Evolutionary conservation across 2,888 invertebrate species (phyloP).

Genomic region (Teleogryllus oceanicus): DNA sequence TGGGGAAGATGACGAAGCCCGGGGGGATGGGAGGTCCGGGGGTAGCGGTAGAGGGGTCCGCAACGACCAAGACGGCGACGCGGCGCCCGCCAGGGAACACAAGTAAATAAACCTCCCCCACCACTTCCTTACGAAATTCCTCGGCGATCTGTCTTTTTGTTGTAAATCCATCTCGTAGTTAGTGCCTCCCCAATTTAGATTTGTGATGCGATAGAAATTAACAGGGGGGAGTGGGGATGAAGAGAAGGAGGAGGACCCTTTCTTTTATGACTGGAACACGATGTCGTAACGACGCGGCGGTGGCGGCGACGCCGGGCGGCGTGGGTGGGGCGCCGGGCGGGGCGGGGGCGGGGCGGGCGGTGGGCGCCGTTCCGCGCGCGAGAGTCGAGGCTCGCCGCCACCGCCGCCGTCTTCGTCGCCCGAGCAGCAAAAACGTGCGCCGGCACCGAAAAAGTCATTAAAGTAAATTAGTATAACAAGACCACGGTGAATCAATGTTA

Average conservation of each 20-base stretch:
- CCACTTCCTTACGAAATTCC: not conserved
- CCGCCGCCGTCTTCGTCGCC: too few relatives aligned
- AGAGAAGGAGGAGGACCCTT: not conserved
- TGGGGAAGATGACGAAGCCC: too few relatives aligned
- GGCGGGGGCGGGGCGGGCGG: not conserved
- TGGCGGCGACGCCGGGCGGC: not conserved
- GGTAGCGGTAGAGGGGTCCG: too few relatives aligned
- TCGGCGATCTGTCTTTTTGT: slow-evolving; percentile 1
- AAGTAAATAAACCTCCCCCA: not conserved
- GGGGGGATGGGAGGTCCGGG: too few relatives aligned
- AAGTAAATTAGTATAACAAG: slow-evolving; percentile 18
- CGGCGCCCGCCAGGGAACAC: not conserved
- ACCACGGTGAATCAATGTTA: slow-evolving; percentile 9
- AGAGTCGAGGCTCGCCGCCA: too few relatives aligned
- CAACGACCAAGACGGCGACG: too few relatives aligned
- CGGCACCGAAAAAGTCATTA: not conserved
- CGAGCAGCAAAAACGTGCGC: slow-evolving; percentile 5
- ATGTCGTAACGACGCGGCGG: not conserved
- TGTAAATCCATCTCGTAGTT: slow-evolving; percentile 18
- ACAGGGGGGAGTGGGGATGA: not conserved
- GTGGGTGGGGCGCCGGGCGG: not conserved
- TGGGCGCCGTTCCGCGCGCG: too few relatives aligned
- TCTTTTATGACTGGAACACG: slow-evolving; percentile 6
- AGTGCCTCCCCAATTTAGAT: slow-evolving; percentile 9
- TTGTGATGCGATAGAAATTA: slow-evolving; percentile 18